Evolutionary conservation across 2,113 vertebrate species (phyloP).

Genomic region (Notothenia coriiceps): DNA sequence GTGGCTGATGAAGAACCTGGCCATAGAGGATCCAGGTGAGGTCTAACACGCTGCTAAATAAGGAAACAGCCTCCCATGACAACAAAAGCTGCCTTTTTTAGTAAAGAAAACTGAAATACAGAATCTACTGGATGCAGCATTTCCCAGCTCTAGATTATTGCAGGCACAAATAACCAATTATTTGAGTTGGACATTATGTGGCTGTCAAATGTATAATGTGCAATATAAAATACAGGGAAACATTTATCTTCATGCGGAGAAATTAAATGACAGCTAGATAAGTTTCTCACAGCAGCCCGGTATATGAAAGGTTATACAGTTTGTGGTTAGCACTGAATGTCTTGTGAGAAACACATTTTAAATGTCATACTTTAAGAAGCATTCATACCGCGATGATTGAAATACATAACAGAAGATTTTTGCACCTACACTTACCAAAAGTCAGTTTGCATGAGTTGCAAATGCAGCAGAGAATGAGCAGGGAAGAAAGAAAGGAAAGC

Average conservation of each 20-base stretch:
- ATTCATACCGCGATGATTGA: neutral
- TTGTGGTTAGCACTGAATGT: neutral
- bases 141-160: neutral
- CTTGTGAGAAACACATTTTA: neutral
- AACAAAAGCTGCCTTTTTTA: neutral
- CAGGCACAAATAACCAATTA: neutral
- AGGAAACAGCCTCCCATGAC: neutral
- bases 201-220: neutral
- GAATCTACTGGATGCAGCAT: neutral
- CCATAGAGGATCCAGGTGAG: slow-evolving; percentile 94
- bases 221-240: neutral
- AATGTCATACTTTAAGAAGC: neutral
- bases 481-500: neutral
- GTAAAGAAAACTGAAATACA: neutral
- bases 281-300: neutral
- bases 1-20: slow-evolving; percentile 97
- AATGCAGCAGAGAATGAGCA: neutral
- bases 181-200: neutral
- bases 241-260: neutral
- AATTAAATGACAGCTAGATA: neutral
- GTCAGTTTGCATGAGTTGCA: neutral
- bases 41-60: neutral
- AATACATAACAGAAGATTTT: neutral
- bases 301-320: neutral
- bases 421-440: neutral